A percentile compares a stretch with the other conserved stretches of the same genome.
These are phyloP conservation scores for Theodoxus fluviatilis DNA, from an alignment of 2,888 invertebrate species.

Conservation along the genomic window DNA sequence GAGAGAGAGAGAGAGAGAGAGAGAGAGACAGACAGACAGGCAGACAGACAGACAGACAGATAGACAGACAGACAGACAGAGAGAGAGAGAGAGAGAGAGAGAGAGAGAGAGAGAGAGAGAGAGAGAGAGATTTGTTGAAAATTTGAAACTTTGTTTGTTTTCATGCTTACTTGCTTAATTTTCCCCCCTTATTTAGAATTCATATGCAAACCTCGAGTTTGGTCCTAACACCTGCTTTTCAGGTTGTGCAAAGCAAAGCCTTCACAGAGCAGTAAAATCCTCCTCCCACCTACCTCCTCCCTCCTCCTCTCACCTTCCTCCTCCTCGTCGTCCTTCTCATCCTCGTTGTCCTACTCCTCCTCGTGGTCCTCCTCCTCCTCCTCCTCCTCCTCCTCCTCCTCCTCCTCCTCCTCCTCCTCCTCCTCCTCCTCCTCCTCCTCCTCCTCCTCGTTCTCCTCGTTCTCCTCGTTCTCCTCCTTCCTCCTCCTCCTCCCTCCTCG, in stretches of 20 bases:
- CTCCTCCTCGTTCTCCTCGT: neutral
- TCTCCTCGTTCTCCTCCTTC: slow-evolving; percentile 6
- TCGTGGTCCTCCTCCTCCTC: neutral
- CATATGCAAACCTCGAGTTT: no score
- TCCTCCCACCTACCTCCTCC: neutral
- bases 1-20: neutral
- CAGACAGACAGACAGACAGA: slow-evolving; percentile 5
- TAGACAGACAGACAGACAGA: slow-evolving; percentile 4
- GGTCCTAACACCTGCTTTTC: no score
- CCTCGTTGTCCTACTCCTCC: neutral
- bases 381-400: neutral
- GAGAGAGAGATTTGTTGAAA: no score
- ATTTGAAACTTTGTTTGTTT: no score
- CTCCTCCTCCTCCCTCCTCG: neutral
- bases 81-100: slow-evolving; percentile 4
- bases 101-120: slow-evolving; percentile 12
- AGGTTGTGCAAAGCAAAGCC: no score
- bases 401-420: no score
- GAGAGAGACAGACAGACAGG: slow-evolving; percentile 4
- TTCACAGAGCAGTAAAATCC: no score
- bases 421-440: neutral
- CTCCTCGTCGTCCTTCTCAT: neutral
- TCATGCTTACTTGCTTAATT: neutral
- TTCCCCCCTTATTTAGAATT: no score
- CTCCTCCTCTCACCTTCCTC: neutral